A percentile compares a stretch with the other conserved stretches of the same genome.
phyloP scores from a whole-genome alignment of 2,888 invertebrate species.

The Sturmia bella region DNA sequence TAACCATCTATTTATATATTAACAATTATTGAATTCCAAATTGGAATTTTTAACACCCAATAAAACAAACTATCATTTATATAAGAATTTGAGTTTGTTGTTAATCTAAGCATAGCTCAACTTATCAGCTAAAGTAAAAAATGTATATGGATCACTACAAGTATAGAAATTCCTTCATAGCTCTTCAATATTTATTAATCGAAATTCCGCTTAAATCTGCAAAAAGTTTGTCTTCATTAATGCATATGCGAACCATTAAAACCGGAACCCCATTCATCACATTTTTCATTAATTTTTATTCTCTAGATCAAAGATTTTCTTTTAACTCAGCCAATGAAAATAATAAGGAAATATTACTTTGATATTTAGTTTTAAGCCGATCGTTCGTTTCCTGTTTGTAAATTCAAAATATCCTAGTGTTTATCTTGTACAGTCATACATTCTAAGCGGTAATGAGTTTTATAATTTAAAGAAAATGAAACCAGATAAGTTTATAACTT shows the following conservation, averaged over 20 bases:
- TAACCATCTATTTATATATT: conserved; percentile 59
- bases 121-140: too few relatives aligned
- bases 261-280: not conserved
- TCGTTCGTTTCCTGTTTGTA: conserved; percentile 30
- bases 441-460: conserved; percentile 52
- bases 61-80: conserved; percentile 40
- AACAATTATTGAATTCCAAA: conserved; percentile 67
- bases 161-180: too few relatives aligned
- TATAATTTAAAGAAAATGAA: conserved; percentile 39
- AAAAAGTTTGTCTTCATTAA: not conserved
- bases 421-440: conserved; percentile 59
- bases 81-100: conserved; percentile 41
- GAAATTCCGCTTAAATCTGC: too few relatives aligned
- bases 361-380: conserved; percentile 15
- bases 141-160: too few relatives aligned
- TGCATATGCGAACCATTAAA: not conserved
- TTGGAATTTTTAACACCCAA: conserved; percentile 67
- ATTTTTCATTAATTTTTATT: not conserved
- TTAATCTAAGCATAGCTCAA: not conserved
- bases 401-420: conserved; percentile 40
- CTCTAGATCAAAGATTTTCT: conserved; percentile 8
- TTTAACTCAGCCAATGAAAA: conserved; percentile 1
- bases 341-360: conserved; percentile 11
- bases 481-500: conserved; percentile 8
- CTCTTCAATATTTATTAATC: too few relatives aligned